phyloP scores from a whole-genome alignment of 2,797 vertebrate genomes.

The Parotocinclus haroldoi region DNA sequence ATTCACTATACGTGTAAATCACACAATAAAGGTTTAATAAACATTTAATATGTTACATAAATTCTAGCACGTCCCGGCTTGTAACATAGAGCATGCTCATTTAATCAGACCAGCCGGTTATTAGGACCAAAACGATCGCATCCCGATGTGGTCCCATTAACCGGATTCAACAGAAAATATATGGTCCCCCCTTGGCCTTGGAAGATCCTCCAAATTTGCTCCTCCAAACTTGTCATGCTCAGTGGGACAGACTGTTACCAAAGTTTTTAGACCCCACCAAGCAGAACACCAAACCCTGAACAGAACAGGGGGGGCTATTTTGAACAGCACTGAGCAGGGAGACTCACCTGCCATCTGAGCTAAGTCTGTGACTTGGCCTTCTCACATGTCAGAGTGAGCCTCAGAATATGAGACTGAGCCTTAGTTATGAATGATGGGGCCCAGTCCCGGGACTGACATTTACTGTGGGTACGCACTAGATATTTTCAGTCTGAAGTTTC shows the following conservation, averaged over 20 bases:
- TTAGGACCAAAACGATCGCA: no score
- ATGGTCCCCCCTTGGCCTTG: slow-evolving; percentile 15
- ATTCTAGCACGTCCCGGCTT: no score
- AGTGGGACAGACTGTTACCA: slow-evolving; percentile 2
- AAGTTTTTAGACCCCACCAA: not conserved
- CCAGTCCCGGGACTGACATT: slow-evolving; percentile 45
- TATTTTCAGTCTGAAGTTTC: not conserved
- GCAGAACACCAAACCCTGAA: not conserved
- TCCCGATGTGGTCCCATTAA: no score
- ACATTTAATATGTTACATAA: no score
- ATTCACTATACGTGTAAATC: no score
- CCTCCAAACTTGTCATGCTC: no score
- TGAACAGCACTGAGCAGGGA: slow-evolving; percentile 56
- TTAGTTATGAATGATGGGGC: slow-evolving; percentile 52
- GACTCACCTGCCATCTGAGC: slow-evolving; percentile 41
- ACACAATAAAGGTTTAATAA: no score
- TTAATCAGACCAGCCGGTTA: no score
- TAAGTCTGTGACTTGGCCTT: slow-evolving; percentile 68
- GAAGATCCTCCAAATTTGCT: slow-evolving; percentile 27
- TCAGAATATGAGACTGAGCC: slow-evolving; percentile 74
- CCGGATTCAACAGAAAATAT: no score
- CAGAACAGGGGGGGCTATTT: slow-evolving; percentile 56
- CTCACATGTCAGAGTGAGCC: slow-evolving; percentile 73
- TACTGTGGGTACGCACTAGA: slow-evolving; percentile 19
- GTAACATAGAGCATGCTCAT: no score